Percentiles rank a stretch among this genome's conserved stretches.
These are phyloP conservation scores for Sogatella furcifera DNA, from an alignment of 1,140 invertebrate genomes.

Conservation along the genomic window DNA sequence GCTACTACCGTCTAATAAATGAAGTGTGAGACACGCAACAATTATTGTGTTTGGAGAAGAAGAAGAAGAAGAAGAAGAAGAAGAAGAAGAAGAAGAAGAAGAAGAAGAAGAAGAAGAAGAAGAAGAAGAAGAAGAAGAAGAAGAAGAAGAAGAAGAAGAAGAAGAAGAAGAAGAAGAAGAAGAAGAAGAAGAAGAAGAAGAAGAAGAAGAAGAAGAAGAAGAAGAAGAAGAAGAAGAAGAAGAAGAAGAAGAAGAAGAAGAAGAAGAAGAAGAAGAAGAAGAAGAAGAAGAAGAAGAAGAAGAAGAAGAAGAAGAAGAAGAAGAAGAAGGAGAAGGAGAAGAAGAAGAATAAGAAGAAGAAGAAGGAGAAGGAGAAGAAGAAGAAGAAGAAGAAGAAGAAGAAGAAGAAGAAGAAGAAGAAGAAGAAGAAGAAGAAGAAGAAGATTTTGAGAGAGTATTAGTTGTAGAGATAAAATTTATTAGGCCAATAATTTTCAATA, in stretches of 20 bases:
- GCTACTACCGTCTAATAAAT: too few species aligned
- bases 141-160: background rate
- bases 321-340: background rate
- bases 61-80: background rate
- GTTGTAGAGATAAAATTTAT: background rate
- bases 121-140: background rate
- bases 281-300: background rate
- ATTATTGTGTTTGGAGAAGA: too few species aligned
- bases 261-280: background rate
- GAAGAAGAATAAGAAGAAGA: background rate
- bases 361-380: too few species aligned
- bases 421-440: background rate
- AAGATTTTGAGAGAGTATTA: background rate
- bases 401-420: too few species aligned
- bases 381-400: too few species aligned
- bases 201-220: background rate
- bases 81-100: background rate
- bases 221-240: background rate
- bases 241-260: conserved; percentile 1
- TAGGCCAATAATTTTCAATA: too few species aligned
- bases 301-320: background rate
- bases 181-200: conserved; percentile 3
- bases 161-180: conserved; percentile 3
- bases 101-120: background rate
- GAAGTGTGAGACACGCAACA: too few species aligned